Percentiles rank a stretch among this genome's conserved stretches.
Evolutionary conservation across 1,140 invertebrate species (phyloP).

Genomic region (Tyrophagus putrescentiae): DNA sequence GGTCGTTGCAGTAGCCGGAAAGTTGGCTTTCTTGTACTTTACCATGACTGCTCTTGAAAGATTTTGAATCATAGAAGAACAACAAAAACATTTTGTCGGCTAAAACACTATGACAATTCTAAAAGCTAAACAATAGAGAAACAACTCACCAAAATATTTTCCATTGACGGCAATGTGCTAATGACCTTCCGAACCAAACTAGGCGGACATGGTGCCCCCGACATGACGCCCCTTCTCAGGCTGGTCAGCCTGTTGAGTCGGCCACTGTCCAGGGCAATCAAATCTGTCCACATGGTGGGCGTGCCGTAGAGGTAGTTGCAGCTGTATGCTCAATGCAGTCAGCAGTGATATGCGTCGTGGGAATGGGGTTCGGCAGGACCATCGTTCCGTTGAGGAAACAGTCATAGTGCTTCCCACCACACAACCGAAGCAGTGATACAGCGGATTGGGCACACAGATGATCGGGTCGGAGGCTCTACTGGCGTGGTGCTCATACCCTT

Average conservation of each 20-base stretch:
- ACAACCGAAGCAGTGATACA: conserved; percentile 82
- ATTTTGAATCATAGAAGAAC: neutral
- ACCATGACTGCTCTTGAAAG: neutral
- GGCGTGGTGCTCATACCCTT: conserved; percentile 32
- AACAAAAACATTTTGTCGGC: neutral
- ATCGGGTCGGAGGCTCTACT: conserved; percentile 5
- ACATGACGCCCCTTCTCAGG: conserved; percentile 43
- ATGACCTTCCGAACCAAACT: conserved; percentile 49
- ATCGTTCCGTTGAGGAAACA: conserved; percentile 50
- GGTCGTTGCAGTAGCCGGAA: no score
- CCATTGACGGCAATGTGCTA: conserved; percentile 32
- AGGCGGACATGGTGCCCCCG: conserved; percentile 58
- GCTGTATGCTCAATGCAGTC: conserved; percentile 46
- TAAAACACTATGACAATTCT: neutral
- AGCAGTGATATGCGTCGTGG: conserved; percentile 50
- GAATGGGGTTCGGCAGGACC: conserved; percentile 51
- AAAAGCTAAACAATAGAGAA: no score
- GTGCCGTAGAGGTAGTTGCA: conserved; percentile 71
- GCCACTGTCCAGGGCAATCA: conserved; percentile 41
- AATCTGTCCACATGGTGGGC: conserved; percentile 90
- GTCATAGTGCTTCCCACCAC: conserved; percentile 48
- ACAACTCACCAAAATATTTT: conserved; percentile 16
- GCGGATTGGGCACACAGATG: conserved; percentile 64
- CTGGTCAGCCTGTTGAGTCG: conserved; percentile 33
- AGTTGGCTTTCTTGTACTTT: neutral